Percentiles rank a stretch among this genome's conserved stretches.
Conservation (phyloP, 2,888 invertebrate species). For the Cinara cedri region DNA sequence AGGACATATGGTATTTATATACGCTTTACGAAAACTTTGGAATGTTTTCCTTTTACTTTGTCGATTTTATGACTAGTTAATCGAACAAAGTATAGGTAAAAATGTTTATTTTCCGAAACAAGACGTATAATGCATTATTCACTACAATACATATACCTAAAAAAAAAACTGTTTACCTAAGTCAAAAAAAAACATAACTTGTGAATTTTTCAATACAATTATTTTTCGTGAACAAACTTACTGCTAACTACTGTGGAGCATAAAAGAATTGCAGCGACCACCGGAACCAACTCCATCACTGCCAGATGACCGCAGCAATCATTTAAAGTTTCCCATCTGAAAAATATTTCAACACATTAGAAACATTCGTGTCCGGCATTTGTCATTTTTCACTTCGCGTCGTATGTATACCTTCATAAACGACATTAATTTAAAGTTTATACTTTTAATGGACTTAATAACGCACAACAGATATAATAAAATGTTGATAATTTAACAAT, state of each 20-base stretch:
- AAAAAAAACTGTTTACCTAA: neutral
- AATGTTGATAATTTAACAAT: too few species aligned
- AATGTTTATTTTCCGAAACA: too few species aligned
- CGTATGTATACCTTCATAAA: neutral
- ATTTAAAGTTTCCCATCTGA: constrained; percentile 44
- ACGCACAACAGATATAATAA: too few species aligned
- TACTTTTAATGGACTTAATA: too few species aligned
- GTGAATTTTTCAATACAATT: too few species aligned
- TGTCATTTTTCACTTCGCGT: neutral
- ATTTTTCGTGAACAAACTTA: constrained; percentile 10
- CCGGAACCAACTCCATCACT: constrained; percentile 40
- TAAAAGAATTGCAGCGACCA: constrained; percentile 28
- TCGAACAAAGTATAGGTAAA: too few species aligned
- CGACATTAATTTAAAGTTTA: neutral
- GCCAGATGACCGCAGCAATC: constrained; percentile 10
- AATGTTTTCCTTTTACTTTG: too few species aligned
- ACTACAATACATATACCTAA: too few species aligned
- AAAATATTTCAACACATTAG: constrained; percentile 25
- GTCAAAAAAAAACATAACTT: neutral
- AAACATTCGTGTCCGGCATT: neutral
- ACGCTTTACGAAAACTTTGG: too few species aligned
- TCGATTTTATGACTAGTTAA: too few species aligned
- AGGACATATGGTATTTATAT: too few species aligned
- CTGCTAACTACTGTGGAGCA: constrained; percentile 10
- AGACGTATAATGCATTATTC: too few species aligned